Percentiles rank a stretch among this genome's conserved stretches.
Evolutionary conservation across 2,797 vertebrate genomes (phyloP).

Genomic region (Lycodopsis pacificus): DNA sequence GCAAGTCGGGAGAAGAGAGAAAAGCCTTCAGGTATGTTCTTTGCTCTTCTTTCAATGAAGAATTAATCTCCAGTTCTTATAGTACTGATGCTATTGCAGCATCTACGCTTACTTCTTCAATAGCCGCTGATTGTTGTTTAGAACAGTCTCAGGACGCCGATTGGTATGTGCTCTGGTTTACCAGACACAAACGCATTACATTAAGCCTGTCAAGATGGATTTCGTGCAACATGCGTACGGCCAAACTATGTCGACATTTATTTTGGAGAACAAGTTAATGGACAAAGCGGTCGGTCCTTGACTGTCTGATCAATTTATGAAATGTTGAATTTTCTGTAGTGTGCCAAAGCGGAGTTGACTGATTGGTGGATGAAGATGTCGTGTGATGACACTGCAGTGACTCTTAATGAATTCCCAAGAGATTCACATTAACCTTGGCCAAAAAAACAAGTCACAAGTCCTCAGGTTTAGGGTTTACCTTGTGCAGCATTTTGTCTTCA

Average conservation of each 20-base stretch:
- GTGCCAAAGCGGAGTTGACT: not conserved
- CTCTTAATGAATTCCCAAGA: not conserved
- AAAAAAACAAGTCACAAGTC: not conserved
- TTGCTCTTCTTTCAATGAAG: not conserved
- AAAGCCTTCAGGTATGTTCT: not conserved
- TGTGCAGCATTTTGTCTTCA: not conserved
- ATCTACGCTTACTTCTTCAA: too few relatives aligned
- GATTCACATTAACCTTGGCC: not conserved
- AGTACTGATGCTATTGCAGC: too few relatives aligned
- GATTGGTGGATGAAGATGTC: not conserved
- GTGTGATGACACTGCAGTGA: slow-evolving; percentile 2
- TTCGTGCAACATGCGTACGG: too few relatives aligned
- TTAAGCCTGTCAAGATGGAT: too few relatives aligned
- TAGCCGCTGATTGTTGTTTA: too few relatives aligned
- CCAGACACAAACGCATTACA: too few relatives aligned
- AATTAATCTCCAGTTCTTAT: too few relatives aligned
- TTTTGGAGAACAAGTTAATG: not conserved
- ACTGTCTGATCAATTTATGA: not conserved
- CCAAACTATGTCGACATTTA: too few relatives aligned
- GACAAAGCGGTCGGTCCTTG: not conserved
- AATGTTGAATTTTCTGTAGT: not conserved
- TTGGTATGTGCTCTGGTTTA: too few relatives aligned
- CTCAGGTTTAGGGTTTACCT: not conserved
- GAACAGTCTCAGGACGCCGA: too few relatives aligned
- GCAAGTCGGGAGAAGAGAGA: not conserved